phyloP scores from a whole-genome alignment of 2,113 vertebrate genomes.

The Erythrolamprus reginae region DNA sequence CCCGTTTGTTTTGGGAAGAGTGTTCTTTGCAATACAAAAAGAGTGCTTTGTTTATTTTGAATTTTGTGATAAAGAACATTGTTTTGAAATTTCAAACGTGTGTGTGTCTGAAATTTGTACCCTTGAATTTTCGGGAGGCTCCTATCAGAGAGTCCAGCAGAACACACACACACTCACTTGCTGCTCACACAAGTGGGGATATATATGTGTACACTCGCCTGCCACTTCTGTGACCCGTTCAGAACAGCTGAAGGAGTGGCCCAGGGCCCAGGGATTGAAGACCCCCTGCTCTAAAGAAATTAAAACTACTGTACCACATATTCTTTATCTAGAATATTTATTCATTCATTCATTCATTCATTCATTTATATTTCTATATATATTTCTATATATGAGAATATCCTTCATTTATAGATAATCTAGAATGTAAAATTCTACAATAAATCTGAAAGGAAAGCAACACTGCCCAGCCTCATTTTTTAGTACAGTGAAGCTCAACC shows the following conservation, averaged over 20 bases:
- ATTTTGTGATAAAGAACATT: too few species aligned
- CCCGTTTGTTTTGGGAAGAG: too few species aligned
- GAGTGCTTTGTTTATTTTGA: too few species aligned
- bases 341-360: too few species aligned
- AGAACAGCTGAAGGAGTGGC: neutral
- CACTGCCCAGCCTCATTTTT: neutral
- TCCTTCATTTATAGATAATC: neutral
- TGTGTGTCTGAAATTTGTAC: too few species aligned
- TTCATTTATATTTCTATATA: too few species aligned
- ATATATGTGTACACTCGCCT: neutral
- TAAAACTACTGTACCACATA: neutral
- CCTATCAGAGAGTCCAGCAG: too few species aligned
- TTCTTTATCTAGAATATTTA: neutral
- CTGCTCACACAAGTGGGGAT: neutral
- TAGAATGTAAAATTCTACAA: neutral
- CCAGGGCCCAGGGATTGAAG: neutral
- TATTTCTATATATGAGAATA: neutral
- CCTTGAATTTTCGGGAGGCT: too few species aligned
- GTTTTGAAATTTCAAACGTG: too few species aligned
- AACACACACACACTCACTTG: neutral
- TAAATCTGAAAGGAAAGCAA: neutral
- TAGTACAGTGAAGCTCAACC: neutral
- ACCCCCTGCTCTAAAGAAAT: neutral
- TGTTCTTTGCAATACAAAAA: too few species aligned
- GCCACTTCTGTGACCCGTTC: neutral